Conservation (phyloP, 2,113 vertebrate species). For the Uria lomvia region DNA sequence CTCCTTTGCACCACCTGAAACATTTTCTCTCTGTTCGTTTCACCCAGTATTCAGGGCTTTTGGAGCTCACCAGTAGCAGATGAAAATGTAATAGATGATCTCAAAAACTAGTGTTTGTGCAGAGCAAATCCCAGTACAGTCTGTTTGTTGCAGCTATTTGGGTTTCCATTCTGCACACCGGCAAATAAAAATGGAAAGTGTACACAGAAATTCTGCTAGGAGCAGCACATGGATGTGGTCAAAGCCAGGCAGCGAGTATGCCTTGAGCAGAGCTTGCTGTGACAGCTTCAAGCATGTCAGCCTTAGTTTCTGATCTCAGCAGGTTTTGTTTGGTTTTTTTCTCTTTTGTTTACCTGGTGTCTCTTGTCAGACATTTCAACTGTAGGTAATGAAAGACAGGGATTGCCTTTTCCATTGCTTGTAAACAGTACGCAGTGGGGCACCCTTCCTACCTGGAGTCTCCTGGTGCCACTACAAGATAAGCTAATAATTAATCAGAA, state of each 20-base stretch:
- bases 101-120: not conserved
- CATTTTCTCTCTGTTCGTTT: not conserved
- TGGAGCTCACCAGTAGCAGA: not conserved
- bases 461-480: not conserved
- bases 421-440: not conserved
- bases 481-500: slow-evolving; percentile 18
- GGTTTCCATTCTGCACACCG: fast-evolving
- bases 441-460: not conserved
- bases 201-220: not conserved
- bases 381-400: not conserved
- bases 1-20: too few species aligned
- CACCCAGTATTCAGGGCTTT: not conserved
- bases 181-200: not conserved
- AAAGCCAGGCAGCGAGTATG: fast-evolving
- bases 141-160: not conserved
- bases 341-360: not conserved
- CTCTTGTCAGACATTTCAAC: not conserved
- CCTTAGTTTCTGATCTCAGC: not conserved
- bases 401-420: not conserved
- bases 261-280: not conserved
- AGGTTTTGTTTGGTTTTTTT: not conserved
- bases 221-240: not conserved
- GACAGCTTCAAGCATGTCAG: not conserved
- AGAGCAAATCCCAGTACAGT: not conserved
- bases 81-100: not conserved